Evolutionary conservation across 2,888 invertebrate genomes (phyloP).

Genomic region (Caenorhabditis virilis): DNA sequence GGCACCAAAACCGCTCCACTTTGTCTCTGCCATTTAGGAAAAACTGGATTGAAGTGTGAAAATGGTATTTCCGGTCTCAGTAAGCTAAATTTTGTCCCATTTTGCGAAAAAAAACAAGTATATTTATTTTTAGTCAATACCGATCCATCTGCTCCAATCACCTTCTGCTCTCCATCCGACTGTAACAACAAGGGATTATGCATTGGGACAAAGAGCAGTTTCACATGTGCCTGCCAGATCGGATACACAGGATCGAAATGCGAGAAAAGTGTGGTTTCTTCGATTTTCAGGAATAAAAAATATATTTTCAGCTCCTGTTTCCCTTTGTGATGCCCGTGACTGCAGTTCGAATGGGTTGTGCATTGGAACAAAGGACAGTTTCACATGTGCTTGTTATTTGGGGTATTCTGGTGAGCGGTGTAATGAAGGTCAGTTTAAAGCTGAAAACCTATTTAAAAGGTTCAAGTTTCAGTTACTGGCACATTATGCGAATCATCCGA

Average conservation of each 20-base stretch:
- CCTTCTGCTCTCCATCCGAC: constrained; percentile 55
- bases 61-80: constrained; percentile 36
- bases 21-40: constrained; percentile 75
- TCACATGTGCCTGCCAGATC: constrained; percentile 53
- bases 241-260: constrained; percentile 50
- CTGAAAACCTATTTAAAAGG: neutral
- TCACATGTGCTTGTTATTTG: constrained; percentile 55
- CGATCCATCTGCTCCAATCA: constrained; percentile 44
- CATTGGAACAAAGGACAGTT: constrained; percentile 51
- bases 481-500: constrained; percentile 55
- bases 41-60: constrained; percentile 53
- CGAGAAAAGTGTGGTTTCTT: constrained; percentile 34
- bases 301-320: constrained; percentile 34
- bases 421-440: constrained; percentile 34
- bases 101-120: neutral
- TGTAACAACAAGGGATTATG: constrained; percentile 62
- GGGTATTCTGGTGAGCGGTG: constrained; percentile 53
- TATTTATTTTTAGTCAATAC: constrained; percentile 32
- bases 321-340: constrained; percentile 53
- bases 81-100: constrained; percentile 7
- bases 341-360: constrained; percentile 60
- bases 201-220: constrained; percentile 53
- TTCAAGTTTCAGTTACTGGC: constrained; percentile 40
- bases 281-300: constrained; percentile 2
- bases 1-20: constrained; percentile 69